A percentile compares a stretch with the other conserved stretches of the same genome.
Evolutionary conservation across 2,113 vertebrate genomes (phyloP).

Genomic region (Verasper variegatus): DNA sequence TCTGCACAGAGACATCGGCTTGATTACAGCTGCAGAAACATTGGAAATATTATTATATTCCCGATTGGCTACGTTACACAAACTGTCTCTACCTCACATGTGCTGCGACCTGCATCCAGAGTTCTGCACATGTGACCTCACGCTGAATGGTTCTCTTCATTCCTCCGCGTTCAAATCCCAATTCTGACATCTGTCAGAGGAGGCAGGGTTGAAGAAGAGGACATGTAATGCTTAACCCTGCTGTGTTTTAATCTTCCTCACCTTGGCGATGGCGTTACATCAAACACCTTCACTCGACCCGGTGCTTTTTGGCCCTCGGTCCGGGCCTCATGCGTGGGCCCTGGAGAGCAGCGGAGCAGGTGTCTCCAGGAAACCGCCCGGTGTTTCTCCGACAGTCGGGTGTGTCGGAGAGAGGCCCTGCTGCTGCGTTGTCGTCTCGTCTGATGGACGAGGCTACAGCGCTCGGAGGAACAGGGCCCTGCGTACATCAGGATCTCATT

Average conservation of each 20-base stretch:
- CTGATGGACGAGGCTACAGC: slow-evolving; percentile 34
- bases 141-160: slow-evolving; percentile 39
- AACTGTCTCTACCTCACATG: slow-evolving; percentile 16
- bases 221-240: slow-evolving; percentile 51
- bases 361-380: slow-evolving; percentile 62
- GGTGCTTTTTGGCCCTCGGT: slow-evolving; percentile 27
- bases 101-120: slow-evolving; percentile 22
- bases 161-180: slow-evolving; percentile 32
- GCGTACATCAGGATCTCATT: slow-evolving; percentile 71
- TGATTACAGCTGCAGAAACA: no score
- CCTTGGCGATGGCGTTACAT: slow-evolving; percentile 52
- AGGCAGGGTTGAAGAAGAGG: slow-evolving; percentile 37
- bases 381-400: slow-evolving; percentile 46
- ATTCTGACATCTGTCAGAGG: slow-evolving; percentile 53
- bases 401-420: slow-evolving; percentile 50
- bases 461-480: slow-evolving; percentile 20
- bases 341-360: slow-evolving; percentile 44
- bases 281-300: slow-evolving; percentile 46
- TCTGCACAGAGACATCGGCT: no score
- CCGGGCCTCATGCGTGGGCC: slow-evolving; percentile 25
- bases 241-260: slow-evolving; percentile 45
- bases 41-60: neutral
- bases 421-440: slow-evolving; percentile 1
- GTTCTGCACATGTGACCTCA: slow-evolving; percentile 35
- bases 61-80: slow-evolving; percentile 10